These are phyloP conservation scores for Nezara viridula DNA, from an alignment of 2,888 invertebrate species.

Conservation along the genomic window DNA sequence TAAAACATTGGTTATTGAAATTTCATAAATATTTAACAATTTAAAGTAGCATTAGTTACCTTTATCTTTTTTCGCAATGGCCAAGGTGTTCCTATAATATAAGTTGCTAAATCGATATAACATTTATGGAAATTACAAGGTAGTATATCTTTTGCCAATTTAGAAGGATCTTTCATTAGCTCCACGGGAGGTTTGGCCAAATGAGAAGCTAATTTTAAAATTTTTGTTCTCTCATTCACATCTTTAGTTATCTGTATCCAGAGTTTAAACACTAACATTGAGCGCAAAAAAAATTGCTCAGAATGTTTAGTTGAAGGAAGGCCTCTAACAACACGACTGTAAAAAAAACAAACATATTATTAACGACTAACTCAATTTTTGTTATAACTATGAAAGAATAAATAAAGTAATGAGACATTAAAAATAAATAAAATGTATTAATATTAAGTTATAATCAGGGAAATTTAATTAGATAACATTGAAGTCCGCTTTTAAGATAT, in stretches of 20 bases:
- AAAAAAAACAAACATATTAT: not conserved
- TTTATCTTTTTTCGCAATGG: not conserved
- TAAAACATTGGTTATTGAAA: not conserved
- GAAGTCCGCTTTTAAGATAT: too few species aligned
- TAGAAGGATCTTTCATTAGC: conserved; percentile 2
- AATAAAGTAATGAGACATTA: not conserved
- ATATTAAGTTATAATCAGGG: too few species aligned
- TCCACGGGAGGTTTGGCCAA: not conserved
- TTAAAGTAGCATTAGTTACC: not conserved
- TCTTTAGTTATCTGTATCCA: conserved; percentile 23
- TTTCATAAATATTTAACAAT: not conserved
- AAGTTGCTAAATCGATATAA: not conserved
- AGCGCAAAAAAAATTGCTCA: not conserved
- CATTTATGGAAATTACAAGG: conserved; percentile 12
- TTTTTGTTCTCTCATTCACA: not conserved
- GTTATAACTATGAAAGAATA: not conserved
- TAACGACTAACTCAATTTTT: not conserved
- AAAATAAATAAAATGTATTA: too few species aligned
- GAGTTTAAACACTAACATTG: conserved; percentile 8
- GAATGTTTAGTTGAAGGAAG: not conserved
- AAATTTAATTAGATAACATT: too few species aligned
- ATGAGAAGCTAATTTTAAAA: conserved; percentile 43
- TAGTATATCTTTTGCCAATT: conserved; percentile 16
- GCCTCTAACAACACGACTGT: conserved; percentile 5
- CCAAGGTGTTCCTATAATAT: not conserved